phyloP scores from a whole-genome alignment of 2,888 invertebrate genomes.

The Oasisia sp. region DNA sequence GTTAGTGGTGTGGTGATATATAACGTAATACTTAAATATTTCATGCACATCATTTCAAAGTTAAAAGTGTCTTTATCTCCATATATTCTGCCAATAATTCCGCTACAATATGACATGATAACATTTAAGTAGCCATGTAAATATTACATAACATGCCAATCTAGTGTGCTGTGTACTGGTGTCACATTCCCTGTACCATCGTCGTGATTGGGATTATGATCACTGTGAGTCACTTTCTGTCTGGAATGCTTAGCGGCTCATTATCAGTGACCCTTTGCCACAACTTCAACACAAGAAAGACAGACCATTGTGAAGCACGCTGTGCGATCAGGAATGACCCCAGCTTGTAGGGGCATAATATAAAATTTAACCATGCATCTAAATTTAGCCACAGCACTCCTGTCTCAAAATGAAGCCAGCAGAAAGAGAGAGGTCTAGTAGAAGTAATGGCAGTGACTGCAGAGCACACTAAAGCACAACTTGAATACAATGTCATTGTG shows the following conservation, averaged over 20 bases:
- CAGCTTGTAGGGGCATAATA: background rate
- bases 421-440: background rate
- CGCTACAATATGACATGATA: too few relatives aligned
- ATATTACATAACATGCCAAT: too few relatives aligned
- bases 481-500: background rate
- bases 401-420: background rate
- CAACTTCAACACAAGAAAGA: background rate
- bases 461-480: too few relatives aligned
- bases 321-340: background rate
- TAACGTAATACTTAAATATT: background rate
- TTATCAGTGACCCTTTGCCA: background rate
- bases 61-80: too few relatives aligned
- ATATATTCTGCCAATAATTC: too few relatives aligned
- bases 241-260: background rate
- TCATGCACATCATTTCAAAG: too few relatives aligned
- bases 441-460: background rate
- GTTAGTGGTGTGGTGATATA: background rate
- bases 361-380: background rate
- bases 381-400: slow-evolving; percentile 8
- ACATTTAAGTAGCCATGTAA: too few relatives aligned
- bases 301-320: background rate
- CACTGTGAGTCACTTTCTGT: background rate
- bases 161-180: too few relatives aligned
- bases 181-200: background rate
- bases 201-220: background rate